Conservation (phyloP, 92 coral and sea anemone species). For the Palythoa heliodiscus region DNA sequence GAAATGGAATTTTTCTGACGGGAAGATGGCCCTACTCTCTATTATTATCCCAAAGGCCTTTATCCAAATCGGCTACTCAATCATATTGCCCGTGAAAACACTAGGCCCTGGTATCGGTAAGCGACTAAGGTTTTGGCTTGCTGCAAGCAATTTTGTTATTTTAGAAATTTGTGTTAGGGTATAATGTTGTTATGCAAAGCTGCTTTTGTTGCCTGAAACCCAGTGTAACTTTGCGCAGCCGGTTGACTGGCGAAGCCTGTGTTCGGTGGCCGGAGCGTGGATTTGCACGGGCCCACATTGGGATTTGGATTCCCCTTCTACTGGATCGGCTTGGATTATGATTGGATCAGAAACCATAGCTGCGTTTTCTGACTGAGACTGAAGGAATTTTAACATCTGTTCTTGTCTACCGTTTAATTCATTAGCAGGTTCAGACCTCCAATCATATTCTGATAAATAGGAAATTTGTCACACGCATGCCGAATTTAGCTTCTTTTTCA, state of each 20-base stretch:
- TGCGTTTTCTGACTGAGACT: neutral
- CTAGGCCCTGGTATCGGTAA: constrained; percentile 61
- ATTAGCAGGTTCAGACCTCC: neutral
- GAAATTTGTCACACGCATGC: constrained; percentile 13
- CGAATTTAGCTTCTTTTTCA: constrained; percentile 47
- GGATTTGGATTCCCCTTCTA: neutral
- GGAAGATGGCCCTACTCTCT: constrained; percentile 53
- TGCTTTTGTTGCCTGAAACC: too few species aligned
- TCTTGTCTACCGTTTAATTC: neutral
- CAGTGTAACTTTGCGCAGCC: too few species aligned
- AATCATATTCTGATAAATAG: neutral
- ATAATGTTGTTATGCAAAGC: neutral
- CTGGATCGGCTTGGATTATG: neutral
- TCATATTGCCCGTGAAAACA: constrained; percentile 57
- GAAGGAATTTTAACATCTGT: neutral
- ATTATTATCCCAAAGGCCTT: constrained; percentile 61
- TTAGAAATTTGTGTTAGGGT: constrained; percentile 25
- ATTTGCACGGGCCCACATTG: neutral
- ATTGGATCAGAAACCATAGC: neutral
- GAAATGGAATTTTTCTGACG: constrained; percentile 57
- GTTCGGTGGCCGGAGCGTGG: too few species aligned
- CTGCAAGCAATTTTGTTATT: constrained; percentile 51
- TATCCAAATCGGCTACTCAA: constrained; percentile 59
- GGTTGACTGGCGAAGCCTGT: too few species aligned
- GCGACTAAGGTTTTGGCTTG: constrained; percentile 41